Percentiles rank a stretch among this genome's conserved stretches.
These are phyloP conservation scores for Typhlichthys subterraneus DNA, from an alignment of 2,797 vertebrate genomes.

Conservation along the genomic window DNA sequence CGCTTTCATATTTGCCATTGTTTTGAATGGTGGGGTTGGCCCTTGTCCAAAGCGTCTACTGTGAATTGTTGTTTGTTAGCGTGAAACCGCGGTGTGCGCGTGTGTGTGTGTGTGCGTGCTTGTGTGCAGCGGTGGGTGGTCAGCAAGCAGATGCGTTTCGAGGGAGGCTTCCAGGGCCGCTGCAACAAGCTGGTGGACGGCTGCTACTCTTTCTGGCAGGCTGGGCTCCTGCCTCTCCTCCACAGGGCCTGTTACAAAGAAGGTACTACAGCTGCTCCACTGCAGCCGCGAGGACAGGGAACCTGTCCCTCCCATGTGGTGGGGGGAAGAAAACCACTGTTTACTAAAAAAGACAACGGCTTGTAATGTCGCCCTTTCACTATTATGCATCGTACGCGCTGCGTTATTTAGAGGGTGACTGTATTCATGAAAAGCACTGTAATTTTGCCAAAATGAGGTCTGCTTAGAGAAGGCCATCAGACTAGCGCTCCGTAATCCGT, in stretches of 20 bases:
- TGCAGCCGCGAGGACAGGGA: too few relatives aligned
- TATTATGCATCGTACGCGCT: too few relatives aligned
- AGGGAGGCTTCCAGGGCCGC: slow-evolving; percentile 96
- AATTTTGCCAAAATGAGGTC: too few relatives aligned
- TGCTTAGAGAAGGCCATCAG: too few relatives aligned
- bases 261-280: slow-evolving; percentile 66
- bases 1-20: neutral
- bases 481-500: neutral
- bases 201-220: slow-evolving; percentile 99
- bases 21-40: neutral
- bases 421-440: too few relatives aligned
- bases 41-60: neutral
- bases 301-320: too few relatives aligned
- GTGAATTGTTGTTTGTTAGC: neutral
- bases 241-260: slow-evolving; percentile 88
- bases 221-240: slow-evolving; percentile 90
- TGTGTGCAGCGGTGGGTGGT: slow-evolving; percentile 88
- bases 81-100: neutral
- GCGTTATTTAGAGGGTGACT: too few relatives aligned
- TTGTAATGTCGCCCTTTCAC: too few relatives aligned
- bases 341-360: too few relatives aligned
- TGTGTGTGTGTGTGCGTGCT: too few relatives aligned
- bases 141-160: slow-evolving; percentile 92
- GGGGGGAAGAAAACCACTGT: too few relatives aligned
- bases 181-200: slow-evolving; percentile 98